phyloP scores from a whole-genome alignment of 2,888 invertebrate genomes.

The Dioctria rufipes region DNA sequence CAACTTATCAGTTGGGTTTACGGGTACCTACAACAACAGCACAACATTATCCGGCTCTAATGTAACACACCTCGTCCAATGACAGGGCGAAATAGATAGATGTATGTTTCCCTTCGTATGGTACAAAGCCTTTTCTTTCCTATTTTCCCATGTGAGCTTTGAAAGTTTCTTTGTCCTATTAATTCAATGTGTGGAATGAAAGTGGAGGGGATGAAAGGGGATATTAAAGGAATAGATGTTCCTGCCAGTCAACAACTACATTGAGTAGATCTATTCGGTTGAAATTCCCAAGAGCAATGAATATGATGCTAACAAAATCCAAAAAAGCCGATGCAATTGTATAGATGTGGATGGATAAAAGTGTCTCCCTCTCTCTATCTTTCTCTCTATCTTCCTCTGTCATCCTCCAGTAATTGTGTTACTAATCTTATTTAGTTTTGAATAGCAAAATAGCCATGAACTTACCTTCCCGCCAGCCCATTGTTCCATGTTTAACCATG shows the following conservation, averaged over 20 bases:
- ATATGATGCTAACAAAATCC: background rate
- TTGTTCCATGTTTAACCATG: constrained; percentile 91
- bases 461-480: constrained; percentile 84
- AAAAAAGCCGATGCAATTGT: background rate
- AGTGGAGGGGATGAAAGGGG: constrained; percentile 1
- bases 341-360: background rate
- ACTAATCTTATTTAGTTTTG: background rate
- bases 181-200: constrained; percentile 11
- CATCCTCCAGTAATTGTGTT: background rate
- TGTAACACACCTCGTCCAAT: background rate
- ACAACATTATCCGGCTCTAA: constrained; percentile 21
- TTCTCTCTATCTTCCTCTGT: no score
- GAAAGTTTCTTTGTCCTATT: constrained; percentile 38
- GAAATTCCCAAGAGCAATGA: no score
- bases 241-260: no score
- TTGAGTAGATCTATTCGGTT: no score
- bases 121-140: constrained; percentile 28
- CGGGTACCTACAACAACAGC: background rate
- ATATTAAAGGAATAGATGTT: background rate
- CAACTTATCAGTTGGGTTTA: constrained; percentile 18
- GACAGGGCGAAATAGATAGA: constrained; percentile 26
- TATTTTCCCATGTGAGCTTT: constrained; percentile 23
- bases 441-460: background rate
- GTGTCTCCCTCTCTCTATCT: no score
- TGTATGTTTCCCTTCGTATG: constrained; percentile 24